Percentiles rank a stretch among this genome's conserved stretches.
These are phyloP conservation scores for Isaurus tuberculatus DNA, from an alignment of 92 coral and sea anemone genomes.

Conservation along the genomic window DNA sequence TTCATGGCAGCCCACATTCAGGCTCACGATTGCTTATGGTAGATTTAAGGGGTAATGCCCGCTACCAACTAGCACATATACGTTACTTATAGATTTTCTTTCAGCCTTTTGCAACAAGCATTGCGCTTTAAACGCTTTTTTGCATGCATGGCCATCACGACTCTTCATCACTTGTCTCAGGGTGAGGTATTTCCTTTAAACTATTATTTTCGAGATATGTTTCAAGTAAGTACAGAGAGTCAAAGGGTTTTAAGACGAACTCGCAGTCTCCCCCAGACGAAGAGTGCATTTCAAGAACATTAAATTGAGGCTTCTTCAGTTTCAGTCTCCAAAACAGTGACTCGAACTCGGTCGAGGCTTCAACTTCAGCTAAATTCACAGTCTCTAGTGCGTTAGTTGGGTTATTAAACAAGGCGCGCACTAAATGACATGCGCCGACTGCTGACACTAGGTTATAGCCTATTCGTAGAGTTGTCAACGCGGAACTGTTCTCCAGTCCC, in stretches of 20 bases:
- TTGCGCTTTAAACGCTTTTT: too few relatives aligned
- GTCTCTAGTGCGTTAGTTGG: constrained; percentile 62
- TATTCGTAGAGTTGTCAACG: constrained; percentile 62
- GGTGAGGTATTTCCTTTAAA: not conserved
- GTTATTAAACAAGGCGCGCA: constrained; percentile 68
- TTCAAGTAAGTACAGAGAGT: constrained; percentile 69
- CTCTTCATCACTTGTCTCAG: not conserved
- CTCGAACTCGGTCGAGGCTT: constrained; percentile 67
- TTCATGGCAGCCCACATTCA: too few relatives aligned
- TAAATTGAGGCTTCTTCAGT: constrained; percentile 61
- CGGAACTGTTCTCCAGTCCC: constrained; percentile 82
- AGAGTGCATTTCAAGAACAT: constrained; percentile 70
- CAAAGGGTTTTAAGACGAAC: constrained; percentile 69
- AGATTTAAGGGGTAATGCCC: too few relatives aligned
- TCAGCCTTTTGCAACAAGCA: too few relatives aligned
- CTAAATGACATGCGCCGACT: constrained; percentile 71
- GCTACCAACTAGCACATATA: too few relatives aligned
- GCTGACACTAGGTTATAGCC: constrained; percentile 77
- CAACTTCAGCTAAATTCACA: constrained; percentile 81
- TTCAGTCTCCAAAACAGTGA: constrained; percentile 68
- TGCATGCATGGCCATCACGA: not conserved
- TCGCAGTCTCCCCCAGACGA: constrained; percentile 75
- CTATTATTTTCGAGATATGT: constrained; percentile 66
- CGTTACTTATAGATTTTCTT: too few relatives aligned
- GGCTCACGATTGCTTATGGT: too few relatives aligned